Evolutionary conservation across 2,888 invertebrate species (phyloP).

Genomic region (Lysandra coridon): DNA sequence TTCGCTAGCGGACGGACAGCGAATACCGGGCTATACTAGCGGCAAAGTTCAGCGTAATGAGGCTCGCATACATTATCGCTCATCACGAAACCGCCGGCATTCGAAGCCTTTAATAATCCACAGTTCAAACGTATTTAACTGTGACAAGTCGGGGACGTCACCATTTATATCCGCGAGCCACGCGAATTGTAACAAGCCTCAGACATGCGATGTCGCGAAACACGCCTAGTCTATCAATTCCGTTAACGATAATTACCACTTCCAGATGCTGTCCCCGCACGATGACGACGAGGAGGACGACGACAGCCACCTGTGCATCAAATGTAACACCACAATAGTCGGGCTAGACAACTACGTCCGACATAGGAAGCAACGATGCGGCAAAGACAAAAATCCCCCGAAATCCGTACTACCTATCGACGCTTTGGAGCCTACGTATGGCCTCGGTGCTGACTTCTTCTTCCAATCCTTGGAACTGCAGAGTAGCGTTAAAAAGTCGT

Average conservation of each 20-base stretch:
- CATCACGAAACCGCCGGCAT: constrained; percentile 55
- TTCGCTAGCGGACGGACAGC: constrained; percentile 53
- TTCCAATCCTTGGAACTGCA: constrained; percentile 91
- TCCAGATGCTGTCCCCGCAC: constrained; percentile 78
- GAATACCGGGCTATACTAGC: constrained; percentile 46
- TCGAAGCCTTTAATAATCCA: constrained; percentile 57
- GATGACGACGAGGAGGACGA: constrained; percentile 90
- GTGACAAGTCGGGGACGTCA: constrained; percentile 61
- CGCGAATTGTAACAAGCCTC: constrained; percentile 51
- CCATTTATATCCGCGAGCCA: constrained; percentile 62
- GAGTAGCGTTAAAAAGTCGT: constrained; percentile 84
- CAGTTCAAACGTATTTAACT: constrained; percentile 61
- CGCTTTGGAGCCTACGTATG: constrained; percentile 74
- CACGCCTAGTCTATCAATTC: constrained; percentile 23
- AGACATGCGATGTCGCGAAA: constrained; percentile 21
- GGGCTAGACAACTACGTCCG: constrained; percentile 93
- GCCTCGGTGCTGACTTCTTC: constrained; percentile 90
- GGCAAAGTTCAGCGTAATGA: constrained; percentile 57
- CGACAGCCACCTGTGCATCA: constrained; percentile 93
- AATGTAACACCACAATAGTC: constrained; percentile 89
- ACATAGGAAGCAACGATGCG: constrained; percentile 88
- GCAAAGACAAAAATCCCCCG: constrained; percentile 58
- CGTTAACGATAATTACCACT: constrained; percentile 25
- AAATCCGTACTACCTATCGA: constrained; percentile 63
- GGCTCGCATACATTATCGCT: constrained; percentile 59